phyloP scores from a whole-genome alignment of 1,140 invertebrate genomes.

The Daktulosphaira vitifoliae region DNA sequence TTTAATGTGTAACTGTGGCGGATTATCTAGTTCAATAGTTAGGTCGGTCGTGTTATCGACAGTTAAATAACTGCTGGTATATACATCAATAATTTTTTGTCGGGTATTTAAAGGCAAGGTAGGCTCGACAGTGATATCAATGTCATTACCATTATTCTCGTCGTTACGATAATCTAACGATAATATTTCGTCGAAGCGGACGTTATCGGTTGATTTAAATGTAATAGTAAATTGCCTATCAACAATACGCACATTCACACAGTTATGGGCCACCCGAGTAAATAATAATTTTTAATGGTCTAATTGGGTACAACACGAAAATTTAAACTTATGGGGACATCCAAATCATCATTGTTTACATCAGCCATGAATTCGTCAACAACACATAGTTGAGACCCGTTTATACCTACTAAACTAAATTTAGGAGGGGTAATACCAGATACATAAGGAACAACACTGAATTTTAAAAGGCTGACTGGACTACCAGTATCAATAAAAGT shows the following conservation, averaged over 20 bases:
- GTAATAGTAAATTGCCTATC: neutral
- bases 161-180: constrained; percentile 1
- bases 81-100: neutral
- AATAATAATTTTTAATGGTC: neutral
- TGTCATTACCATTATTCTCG: neutral
- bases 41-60: neutral
- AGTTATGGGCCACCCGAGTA: neutral
- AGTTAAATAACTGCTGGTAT: neutral
- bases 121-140: neutral
- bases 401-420: too few species aligned
- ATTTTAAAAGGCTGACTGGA: neutral
- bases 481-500: too few species aligned
- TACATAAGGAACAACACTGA: neutral
- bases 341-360: neutral
- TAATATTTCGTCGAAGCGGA: neutral
- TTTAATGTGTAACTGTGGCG: neutral
- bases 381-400: neutral
- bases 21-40: neutral
- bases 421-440: neutral
- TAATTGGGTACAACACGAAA: constrained; percentile 1
- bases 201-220: neutral
- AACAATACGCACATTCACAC: neutral
- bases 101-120: neutral
- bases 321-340: neutral
- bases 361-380: constrained; percentile 2